Evolutionary conservation across 2,888 invertebrate genomes (phyloP), one percentile per base, ranked within the genome.

Genomic region (Drosophila mettleri): DNA sequence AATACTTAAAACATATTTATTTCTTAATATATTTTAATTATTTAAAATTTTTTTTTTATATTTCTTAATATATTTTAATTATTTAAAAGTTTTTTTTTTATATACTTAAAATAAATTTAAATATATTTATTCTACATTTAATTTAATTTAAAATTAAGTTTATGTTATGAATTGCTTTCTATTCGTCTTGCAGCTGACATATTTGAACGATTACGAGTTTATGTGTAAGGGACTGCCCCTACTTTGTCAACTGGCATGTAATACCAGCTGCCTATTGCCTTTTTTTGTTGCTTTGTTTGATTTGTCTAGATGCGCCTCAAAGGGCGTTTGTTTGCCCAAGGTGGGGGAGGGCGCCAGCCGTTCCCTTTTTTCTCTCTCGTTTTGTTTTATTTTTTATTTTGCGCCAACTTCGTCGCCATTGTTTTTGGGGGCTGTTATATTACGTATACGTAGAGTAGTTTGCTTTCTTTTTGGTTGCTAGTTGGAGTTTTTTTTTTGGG

Each of bases 401-500:
- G 52, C 45, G 60, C 49, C 66, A 61, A 49, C 45, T 69, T 52
- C 61, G 72, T 64, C 55, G 77, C 76, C 67, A 64, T 73, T 71
- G 67, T 76, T 61, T 74, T 62, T 61, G 39, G 52, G 36, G 29
- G 57, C 60, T 66, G 57, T 67, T 60, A 48, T 63, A 72, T 68
- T 75, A 72, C 75, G 85, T 74, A 68, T 85, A 80, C 70, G 67
- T 48, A 46, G 60, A 39, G 54, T 62, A 52, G 57, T 59, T 73
- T 27, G 31, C 48, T 48, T 68, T 51, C 49, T 54, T 34, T 45
- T 63, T 33, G 46, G 27, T 10, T 60, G 55, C 62, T 52, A 66
- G 69, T 66, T 80, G 63, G 69, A 27, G 14, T 68, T 71, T 45
- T 49, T 16, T 38, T 33, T 12, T 48, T 10, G 24, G 39, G 63